phyloP scores from a whole-genome alignment of 1,140 invertebrate genomes.

The Hylaeus volcanicus region DNA sequence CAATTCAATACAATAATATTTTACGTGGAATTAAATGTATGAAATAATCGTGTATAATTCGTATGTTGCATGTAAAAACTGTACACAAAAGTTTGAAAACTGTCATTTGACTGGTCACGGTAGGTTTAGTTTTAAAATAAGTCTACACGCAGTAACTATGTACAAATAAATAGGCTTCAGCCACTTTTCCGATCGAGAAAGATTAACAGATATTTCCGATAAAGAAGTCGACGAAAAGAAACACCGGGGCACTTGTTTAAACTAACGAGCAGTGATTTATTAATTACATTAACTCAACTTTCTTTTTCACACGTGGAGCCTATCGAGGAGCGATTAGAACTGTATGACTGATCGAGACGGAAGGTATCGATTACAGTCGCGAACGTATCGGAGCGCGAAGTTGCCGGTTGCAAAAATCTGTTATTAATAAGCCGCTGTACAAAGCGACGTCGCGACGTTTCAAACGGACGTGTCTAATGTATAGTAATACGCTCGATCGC shows the following conservation, averaged over 20 bases:
- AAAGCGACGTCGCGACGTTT: background rate
- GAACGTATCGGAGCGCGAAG: background rate
- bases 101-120: too few relatives aligned
- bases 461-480: constrained; percentile 30
- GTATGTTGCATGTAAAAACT: too few relatives aligned
- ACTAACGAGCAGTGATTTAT: background rate
- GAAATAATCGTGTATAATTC: too few relatives aligned
- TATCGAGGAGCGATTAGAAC: constrained; percentile 31
- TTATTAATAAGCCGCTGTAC: constrained; percentile 23
- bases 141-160: too few relatives aligned
- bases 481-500: constrained; percentile 36
- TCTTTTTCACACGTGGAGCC: constrained; percentile 10
- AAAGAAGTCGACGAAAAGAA: background rate
- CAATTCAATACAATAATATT: too few relatives aligned
- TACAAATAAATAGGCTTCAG: too few relatives aligned
- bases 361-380: background rate
- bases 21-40: too few relatives aligned
- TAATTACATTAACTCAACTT: background rate
- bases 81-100: too few relatives aligned
- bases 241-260: background rate
- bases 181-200: too few relatives aligned
- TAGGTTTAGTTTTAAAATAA: too few relatives aligned
- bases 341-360: background rate
- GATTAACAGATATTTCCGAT: too few relatives aligned
- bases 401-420: constrained; percentile 10